phyloP scores from a whole-genome alignment of 2,888 invertebrate genomes.

The Formica aserva region DNA sequence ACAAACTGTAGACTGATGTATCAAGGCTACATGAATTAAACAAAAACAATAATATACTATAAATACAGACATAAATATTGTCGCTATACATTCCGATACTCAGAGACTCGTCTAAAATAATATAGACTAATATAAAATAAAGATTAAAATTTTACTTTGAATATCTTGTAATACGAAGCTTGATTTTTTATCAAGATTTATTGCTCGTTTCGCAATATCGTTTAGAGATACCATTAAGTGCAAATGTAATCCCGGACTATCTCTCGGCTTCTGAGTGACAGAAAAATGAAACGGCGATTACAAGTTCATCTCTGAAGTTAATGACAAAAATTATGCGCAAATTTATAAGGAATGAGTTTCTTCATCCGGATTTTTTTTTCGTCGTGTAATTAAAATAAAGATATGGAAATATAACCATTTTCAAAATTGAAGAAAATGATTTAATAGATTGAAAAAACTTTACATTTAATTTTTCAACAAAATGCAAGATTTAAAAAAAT shows the following conservation, averaged over 20 bases:
- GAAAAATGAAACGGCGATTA: slow-evolving; percentile 20
- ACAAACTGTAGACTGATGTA: neutral
- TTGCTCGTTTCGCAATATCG: neutral
- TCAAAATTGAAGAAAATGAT: neutral
- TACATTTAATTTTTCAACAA: neutral
- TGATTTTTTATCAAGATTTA: neutral
- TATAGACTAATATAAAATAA: neutral
- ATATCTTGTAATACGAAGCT: neutral
- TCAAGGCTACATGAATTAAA: neutral
- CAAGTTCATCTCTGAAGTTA: slow-evolving; percentile 17
- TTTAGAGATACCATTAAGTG: slow-evolving; percentile 7
- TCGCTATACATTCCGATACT: too few species aligned
- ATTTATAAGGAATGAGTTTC: neutral
- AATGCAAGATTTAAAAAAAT: neutral
- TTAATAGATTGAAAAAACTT: neutral
- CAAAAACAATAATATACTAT: neutral
- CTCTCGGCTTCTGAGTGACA: slow-evolving; percentile 3
- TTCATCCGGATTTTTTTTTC: neutral
- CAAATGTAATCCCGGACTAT: slow-evolving; percentile 5
- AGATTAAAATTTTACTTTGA: neutral
- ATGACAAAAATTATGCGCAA: slow-evolving; percentile 25
- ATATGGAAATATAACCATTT: neutral
- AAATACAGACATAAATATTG: too few species aligned
- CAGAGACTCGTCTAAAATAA: neutral
- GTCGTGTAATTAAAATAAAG: neutral